These are phyloP conservation scores for Caenorhabditis latens DNA, from an alignment of 1,140 invertebrate species.

Conservation along the genomic window DNA sequence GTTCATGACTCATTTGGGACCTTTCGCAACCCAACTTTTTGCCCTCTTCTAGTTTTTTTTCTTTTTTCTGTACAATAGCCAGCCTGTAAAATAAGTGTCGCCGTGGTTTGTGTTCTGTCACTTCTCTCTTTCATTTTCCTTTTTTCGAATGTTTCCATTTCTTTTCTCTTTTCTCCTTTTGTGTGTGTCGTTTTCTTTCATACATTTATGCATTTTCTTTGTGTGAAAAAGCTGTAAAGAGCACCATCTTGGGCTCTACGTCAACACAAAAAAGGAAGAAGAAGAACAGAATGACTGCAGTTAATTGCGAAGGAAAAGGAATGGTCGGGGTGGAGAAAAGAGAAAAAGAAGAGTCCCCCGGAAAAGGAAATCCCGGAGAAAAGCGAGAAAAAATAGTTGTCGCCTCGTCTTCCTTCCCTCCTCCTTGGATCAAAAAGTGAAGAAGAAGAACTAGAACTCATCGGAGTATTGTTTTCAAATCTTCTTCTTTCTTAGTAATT, in stretches of 20 bases:
- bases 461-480: no score
- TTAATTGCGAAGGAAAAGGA: neutral
- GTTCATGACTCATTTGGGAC: neutral
- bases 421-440: no score
- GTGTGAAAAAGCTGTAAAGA: conserved; percentile 22
- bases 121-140: neutral
- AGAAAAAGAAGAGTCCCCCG: neutral
- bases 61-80: neutral
- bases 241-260: neutral
- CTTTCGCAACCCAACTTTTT: neutral
- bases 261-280: neutral
- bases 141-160: neutral
- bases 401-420: no score
- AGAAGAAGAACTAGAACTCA: no score
- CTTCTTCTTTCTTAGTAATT: no score
- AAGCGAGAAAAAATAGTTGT: neutral
- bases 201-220: conserved; percentile 19
- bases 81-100: neutral
- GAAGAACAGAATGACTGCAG: conserved; percentile 1
- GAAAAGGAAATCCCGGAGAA: neutral
- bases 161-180: neutral
- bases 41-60: neutral
- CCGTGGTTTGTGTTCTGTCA: neutral
- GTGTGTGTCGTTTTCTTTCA: neutral
- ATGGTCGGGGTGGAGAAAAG: neutral